Evolutionary conservation across 1,140 invertebrate species (phyloP).

Genomic region (Calosoma granatense): DNA sequence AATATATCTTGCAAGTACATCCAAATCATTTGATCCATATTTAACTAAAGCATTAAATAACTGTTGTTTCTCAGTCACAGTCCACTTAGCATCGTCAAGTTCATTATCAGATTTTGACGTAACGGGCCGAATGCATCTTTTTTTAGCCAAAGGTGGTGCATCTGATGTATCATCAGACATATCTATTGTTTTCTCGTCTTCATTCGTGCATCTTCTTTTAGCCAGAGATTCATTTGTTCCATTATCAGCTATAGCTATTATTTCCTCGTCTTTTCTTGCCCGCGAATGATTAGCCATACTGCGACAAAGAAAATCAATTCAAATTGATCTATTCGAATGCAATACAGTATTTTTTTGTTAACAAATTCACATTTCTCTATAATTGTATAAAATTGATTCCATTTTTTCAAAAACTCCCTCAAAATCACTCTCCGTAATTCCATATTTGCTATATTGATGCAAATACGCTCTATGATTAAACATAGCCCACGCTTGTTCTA

Average conservation of each 20-base stretch:
- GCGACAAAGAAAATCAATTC: not conserved
- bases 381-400: constrained; percentile 37
- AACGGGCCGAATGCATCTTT: no score
- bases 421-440: constrained; percentile 39
- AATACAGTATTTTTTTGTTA: no score
- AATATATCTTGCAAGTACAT: not conserved
- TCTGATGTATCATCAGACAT: no score
- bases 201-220: not conserved
- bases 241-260: not conserved
- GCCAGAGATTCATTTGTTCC: not conserved
- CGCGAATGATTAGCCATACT: no score
- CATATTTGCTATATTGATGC: constrained; percentile 42
- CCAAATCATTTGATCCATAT: not conserved
- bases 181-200: no score
- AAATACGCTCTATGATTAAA: constrained; percentile 41
- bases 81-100: not conserved
- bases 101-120: not conserved
- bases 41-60: not conserved
- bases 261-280: no score
- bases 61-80: not conserved
- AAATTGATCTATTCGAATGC: not conserved
- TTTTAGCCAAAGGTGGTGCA: no score
- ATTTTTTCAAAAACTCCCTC: constrained; percentile 37
- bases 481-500: constrained; percentile 38
- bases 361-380: constrained; percentile 32